Conservation (phyloP, 2,113 vertebrate genomes). For the Syrmaticus mikado region DNA sequence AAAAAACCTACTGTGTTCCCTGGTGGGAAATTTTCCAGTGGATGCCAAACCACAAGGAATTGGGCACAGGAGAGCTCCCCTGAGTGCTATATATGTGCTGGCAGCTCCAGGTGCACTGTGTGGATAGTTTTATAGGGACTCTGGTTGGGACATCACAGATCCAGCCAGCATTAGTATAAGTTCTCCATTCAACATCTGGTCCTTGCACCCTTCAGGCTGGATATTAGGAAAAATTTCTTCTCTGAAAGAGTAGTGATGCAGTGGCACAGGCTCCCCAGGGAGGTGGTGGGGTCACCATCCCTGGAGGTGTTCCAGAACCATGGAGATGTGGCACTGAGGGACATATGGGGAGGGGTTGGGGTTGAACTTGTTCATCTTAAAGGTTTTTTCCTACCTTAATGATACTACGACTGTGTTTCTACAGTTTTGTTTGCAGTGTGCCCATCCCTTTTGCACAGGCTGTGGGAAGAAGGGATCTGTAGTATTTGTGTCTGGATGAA, state of each 20-base stretch:
- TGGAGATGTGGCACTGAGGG: too few relatives aligned
- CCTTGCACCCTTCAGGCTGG: neutral
- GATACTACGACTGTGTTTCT: too few relatives aligned
- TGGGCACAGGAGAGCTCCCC: neutral
- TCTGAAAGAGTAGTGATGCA: too few relatives aligned
- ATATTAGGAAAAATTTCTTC: too few relatives aligned
- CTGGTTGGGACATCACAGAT: neutral
- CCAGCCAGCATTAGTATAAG: neutral
- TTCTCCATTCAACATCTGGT: neutral
- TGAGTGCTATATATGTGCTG: neutral
- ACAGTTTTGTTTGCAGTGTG: neutral
- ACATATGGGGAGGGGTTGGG: too few relatives aligned
- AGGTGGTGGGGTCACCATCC: too few relatives aligned
- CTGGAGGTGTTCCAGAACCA: too few relatives aligned
- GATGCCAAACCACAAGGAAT: constrained; percentile 17
- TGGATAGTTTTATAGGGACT: neutral
- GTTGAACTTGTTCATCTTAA: too few relatives aligned
- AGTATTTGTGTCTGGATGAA: neutral
- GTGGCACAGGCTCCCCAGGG: too few relatives aligned
- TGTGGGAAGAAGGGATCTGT: neutral
- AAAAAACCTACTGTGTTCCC: neutral
- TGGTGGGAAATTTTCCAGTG: neutral
- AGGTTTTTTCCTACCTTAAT: too few relatives aligned
- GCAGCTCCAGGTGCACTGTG: neutral
- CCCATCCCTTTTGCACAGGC: neutral